phyloP scores from a whole-genome alignment of 1,140 invertebrate genomes.

The Muscidifurax raptorellus region DNA sequence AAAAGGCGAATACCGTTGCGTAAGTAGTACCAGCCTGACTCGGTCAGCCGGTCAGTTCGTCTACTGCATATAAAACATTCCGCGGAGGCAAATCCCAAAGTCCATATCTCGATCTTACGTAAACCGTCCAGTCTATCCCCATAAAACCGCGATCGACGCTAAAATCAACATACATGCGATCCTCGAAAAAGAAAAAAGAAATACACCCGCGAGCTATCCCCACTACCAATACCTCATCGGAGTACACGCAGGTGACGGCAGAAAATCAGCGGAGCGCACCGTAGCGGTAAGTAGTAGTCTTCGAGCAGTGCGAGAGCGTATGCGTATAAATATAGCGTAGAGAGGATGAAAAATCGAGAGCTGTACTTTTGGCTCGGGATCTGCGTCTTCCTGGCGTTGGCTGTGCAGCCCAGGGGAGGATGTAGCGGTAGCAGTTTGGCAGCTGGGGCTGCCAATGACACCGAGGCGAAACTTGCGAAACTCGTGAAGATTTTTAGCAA shows the following conservation, averaged over 20 bases:
- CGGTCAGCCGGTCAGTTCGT: too few relatives aligned
- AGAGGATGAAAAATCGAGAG: neutral
- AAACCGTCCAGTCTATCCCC: too few relatives aligned
- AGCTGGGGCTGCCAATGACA: conserved; percentile 28
- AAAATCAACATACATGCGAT: neutral
- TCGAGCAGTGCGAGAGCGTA: neutral
- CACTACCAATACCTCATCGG: neutral
- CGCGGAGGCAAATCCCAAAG: too few relatives aligned
- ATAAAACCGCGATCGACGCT: too few relatives aligned
- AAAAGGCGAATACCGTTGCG: too few relatives aligned
- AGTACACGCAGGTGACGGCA: neutral
- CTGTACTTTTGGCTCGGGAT: neutral
- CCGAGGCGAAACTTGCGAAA: conserved; percentile 69
- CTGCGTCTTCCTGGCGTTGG: neutral
- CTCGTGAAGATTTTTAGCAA: conserved; percentile 72
- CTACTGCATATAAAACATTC: too few relatives aligned
- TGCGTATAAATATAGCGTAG: neutral
- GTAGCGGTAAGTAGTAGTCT: neutral
- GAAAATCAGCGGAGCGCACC: neutral
- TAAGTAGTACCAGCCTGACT: too few relatives aligned
- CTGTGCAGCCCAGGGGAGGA: neutral
- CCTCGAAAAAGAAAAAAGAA: neutral
- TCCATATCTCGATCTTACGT: too few relatives aligned
- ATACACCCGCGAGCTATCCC: neutral
- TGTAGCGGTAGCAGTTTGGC: neutral